phyloP scores from a whole-genome alignment of 2,888 invertebrate species.

The Parnassius apollo region DNA sequence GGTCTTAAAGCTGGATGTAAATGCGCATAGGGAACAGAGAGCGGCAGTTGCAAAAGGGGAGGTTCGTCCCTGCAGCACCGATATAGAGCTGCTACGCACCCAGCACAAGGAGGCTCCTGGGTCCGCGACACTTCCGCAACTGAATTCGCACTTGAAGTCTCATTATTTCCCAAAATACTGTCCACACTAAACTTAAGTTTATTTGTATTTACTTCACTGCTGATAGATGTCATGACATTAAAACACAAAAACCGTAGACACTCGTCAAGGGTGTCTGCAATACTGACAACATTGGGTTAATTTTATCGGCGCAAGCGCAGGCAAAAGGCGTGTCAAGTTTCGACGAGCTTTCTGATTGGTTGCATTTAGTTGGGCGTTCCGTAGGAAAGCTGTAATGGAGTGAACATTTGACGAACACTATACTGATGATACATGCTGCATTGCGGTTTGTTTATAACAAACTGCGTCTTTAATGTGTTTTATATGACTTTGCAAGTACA shows the following conservation, averaged over 20 bases:
- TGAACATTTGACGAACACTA: slow-evolving; percentile 54
- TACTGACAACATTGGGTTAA: slow-evolving; percentile 56
- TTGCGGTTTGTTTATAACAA: slow-evolving; percentile 76
- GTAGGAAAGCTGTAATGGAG: slow-evolving; percentile 52
- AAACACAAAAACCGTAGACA: slow-evolving; percentile 40
- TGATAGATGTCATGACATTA: slow-evolving; percentile 60
- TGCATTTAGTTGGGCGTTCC: slow-evolving; percentile 51
- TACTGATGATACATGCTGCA: slow-evolving; percentile 65
- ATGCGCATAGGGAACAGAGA: slow-evolving; percentile 66
- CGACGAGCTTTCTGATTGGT: slow-evolving; percentile 56
- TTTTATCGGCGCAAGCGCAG: slow-evolving; percentile 60
- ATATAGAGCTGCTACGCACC: slow-evolving; percentile 84
- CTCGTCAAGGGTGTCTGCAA: slow-evolving; percentile 55
- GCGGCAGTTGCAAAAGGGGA: slow-evolving; percentile 58
- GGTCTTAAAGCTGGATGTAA: slow-evolving; percentile 72
- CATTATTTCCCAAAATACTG: slow-evolving; percentile 82
- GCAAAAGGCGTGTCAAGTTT: slow-evolving; percentile 58
- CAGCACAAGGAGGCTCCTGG: slow-evolving; percentile 80
- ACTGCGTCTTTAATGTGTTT: slow-evolving; percentile 73
- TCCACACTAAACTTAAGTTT: slow-evolving; percentile 87
- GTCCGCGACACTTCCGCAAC: slow-evolving; percentile 43
- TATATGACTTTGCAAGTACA: slow-evolving; percentile 71
- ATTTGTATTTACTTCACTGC: slow-evolving; percentile 58
- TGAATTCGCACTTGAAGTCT: slow-evolving; percentile 33
- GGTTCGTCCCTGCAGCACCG: slow-evolving; percentile 81